Conservation (phyloP, 1,140 invertebrate genomes). For the Latrodectus geometricus region DNA sequence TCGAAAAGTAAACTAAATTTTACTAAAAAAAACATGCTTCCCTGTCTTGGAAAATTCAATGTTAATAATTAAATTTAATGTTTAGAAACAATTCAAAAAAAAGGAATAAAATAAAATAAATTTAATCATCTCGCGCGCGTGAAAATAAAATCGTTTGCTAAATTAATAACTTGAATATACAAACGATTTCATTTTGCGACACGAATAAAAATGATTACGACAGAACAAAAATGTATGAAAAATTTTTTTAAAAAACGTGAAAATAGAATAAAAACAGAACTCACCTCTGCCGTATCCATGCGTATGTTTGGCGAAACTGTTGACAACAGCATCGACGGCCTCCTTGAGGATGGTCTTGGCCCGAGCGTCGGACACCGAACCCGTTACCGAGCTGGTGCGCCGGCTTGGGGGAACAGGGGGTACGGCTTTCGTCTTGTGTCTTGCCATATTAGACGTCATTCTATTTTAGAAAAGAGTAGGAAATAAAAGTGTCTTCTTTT, state of each 20-base stretch:
- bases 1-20: no score
- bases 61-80: no score
- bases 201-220: no score
- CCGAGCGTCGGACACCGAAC: conserved; percentile 71
- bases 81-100: no score
- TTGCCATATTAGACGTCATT: conserved; percentile 57
- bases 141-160: no score
- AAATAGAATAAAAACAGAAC: conserved; percentile 40
- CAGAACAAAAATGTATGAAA: background rate
- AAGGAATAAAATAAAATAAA: no score
- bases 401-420: conserved; percentile 48
- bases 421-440: conserved; percentile 44
- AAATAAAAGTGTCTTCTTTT: background rate
- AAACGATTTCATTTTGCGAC: no score
- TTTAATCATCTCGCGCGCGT: no score
- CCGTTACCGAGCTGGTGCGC: conserved; percentile 43
- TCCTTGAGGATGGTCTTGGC: conserved; percentile 81
- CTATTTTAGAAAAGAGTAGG: background rate
- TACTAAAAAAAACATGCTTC: no score
- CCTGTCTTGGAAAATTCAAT: no score
- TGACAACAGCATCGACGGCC: conserved; percentile 82
- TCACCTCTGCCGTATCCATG: conserved; percentile 82
- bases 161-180: no score
- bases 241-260: background rate
- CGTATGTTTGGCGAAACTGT: conserved; percentile 82